Evolutionary conservation across 2,797 vertebrate species (phyloP), one percentile per base, ranked within the genome.

Genomic region (Staurois parvus): DNA sequence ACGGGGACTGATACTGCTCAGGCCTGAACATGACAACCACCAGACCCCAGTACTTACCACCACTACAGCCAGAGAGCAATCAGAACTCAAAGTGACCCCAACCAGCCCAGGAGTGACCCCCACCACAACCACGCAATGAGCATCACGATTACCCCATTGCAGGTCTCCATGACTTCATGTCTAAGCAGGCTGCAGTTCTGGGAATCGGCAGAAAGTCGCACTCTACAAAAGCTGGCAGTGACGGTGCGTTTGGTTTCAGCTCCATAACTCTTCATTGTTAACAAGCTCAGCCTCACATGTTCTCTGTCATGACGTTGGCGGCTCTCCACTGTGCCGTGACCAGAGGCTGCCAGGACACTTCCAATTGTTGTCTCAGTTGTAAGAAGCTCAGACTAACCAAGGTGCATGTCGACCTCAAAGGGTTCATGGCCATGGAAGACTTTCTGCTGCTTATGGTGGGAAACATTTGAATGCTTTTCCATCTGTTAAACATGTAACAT

Each of bases 281-380:
- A 29, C 64, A 66, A 66, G 9, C 64, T 66, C 64, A 29, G 64
- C 64, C 28, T 66, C 64, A 66, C 64, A 29, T 66, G 64, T 66
- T 66, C 28, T 26, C 64, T 66, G 64, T 66, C 64, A 29, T 66
- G 64, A 13, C 1, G 64, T 66, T 66, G 64, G 64, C 64, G 13
- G 64, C 12, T 29, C 26, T 11, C 26, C 28, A 3, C 64, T 11
- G 52, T n/a, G 28, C 64, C 29, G 28, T 26, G 64, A 66, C 64
- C 28, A 66, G 64, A 12, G 19, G 64, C 28, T 66, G 64, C 64
- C 64, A 66, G 64, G 64, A 66, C 26, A 66, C 64, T 29, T 66
- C 4, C 2, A 28, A 66, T 66, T 66, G n/a, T 66, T 66, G 28
- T 66, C 28, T 66, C 64, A 26, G 28, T 29, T 66, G n/a, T 9